phyloP scores from a whole-genome alignment of 2,113 vertebrate genomes.

The Leptocoma aspasia region DNA sequence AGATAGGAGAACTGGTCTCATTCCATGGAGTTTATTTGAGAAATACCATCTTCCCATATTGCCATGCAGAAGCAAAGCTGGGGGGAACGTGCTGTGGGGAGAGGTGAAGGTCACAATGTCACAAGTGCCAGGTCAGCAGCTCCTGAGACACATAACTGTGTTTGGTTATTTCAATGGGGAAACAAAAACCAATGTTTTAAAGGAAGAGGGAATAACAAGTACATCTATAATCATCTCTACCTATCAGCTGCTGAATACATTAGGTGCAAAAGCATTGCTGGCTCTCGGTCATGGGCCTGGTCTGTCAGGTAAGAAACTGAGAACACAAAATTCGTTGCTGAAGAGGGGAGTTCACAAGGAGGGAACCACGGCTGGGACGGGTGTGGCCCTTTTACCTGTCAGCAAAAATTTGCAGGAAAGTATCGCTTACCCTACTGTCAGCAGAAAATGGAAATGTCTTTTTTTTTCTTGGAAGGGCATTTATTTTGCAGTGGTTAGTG shows the following conservation, averaged over 20 bases:
- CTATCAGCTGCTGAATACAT: not conserved
- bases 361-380: not conserved
- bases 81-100: rapidly evolving
- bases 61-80: not conserved
- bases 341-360: not conserved
- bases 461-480: constrained; percentile 9
- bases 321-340: not conserved
- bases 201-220: not conserved
- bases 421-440: not conserved
- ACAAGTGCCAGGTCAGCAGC: not conserved
- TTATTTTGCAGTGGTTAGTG: constrained; percentile 28
- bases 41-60: not conserved
- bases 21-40: not conserved
- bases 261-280: not conserved
- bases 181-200: not conserved
- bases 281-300: not conserved
- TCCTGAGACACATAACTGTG: not conserved
- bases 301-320: not conserved
- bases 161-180: not conserved
- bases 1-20: not conserved
- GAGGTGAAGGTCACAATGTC: not conserved
- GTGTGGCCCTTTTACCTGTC: not conserved
- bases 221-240: not conserved
- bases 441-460: constrained; percentile 7
- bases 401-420: not conserved